Base-by-base conservation (phyloP, 1,140 invertebrate genomes). In the Sycobia sp. region DNA sequence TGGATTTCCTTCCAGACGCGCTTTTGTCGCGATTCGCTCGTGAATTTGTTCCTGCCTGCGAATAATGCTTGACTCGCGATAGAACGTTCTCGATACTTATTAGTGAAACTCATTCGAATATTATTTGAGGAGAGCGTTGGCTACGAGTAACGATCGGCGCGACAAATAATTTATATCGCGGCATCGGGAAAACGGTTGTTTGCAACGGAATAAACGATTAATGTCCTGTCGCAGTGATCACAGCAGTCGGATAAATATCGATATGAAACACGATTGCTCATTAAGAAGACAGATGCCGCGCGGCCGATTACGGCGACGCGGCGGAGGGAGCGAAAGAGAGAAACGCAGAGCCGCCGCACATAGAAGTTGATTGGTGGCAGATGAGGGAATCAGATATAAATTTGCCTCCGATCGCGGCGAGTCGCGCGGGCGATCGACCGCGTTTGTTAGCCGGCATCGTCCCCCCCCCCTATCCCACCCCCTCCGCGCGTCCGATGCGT, bases 381-480 rank as follows among this genome's bases (percentile, higher is more conserved):
- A 41, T 39, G 49, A 49, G 71, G 55, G 75, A 71, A 77, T 75
- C 74, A 75, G 76, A 76, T 79, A 79, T 76, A 77, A 78, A 79
- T 78, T 77, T 73, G 74, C 67, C 72, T 72, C 71, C 63, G 68
- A 71, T 73, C 68, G 68, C 69, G 66, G 67, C 66, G n/a, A n/a
- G n/a, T 68, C 67, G 70, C 67, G 65, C 66, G 69, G 65, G n/a
- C n/a, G n/a, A 69, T 69, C 68, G 67, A 68, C 66, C 67, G 66
- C 67, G 67, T 72, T 72, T 65, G 72, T 73, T 72, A 72, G 71
- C 65, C 67, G 66, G 41, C 67, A 63, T 67, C 63, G 18, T 36
- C 23, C 4, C 22, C 4, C 29, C 7, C 27, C 23, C 41, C 34
- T n/a, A 16, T 13, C 38, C 53, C n/a, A 27, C 18, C 38, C 16